Base-by-base conservation (phyloP, 2,113 vertebrate species). In the Zapus hudsonius region DNA sequence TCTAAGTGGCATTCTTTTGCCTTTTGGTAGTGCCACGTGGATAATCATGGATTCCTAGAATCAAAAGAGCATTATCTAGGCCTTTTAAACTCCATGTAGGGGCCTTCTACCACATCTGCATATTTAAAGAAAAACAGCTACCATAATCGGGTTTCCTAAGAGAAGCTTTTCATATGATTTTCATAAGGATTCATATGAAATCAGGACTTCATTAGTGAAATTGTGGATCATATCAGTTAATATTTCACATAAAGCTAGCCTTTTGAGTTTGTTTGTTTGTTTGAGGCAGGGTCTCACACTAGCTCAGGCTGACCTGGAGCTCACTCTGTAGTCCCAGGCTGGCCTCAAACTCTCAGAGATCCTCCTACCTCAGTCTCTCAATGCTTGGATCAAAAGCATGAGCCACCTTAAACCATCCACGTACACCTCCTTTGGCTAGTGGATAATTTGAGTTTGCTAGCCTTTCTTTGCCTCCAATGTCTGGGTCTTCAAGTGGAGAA, bases 111-210 rank as follows among this genome's bases (percentile, higher is more conserved):
- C 92, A 25, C n/a, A 16, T 47, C 42, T 81, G 20, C 74, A 23
- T 87, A 61, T 76, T 61, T 92, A 95, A 92, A 95, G 72, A 90
- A 94, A 97, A 96, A 95, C 59, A 95, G 95, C 95, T 94, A 89
- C 1, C 73, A 55, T 66, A 72, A 96, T 94, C 82, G 92, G 40
- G 84, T 97, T 92, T 95, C 75, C 57, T 86, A 76, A 93, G n/a
- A 89, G 93, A 91, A 84, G 0, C 7, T 86, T 94, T 86, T 89
- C 11, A 15, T 63, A 92, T n/a, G n/a, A n/a, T n/a, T n/a, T n/a
- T n/a, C n/a, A n/a, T n/a, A 96, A 84, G 67, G 74, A 92, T 12
- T 85, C 85, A 87, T 33, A 74, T 95, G 88, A 97, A 97, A 95
- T 94, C 94, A 96, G 61, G 61, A 92, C 83, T 55, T 84, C 59